Evolutionary conservation across 2,888 invertebrate genomes (phyloP).

Genomic region (Diarsia dahlii): DNA sequence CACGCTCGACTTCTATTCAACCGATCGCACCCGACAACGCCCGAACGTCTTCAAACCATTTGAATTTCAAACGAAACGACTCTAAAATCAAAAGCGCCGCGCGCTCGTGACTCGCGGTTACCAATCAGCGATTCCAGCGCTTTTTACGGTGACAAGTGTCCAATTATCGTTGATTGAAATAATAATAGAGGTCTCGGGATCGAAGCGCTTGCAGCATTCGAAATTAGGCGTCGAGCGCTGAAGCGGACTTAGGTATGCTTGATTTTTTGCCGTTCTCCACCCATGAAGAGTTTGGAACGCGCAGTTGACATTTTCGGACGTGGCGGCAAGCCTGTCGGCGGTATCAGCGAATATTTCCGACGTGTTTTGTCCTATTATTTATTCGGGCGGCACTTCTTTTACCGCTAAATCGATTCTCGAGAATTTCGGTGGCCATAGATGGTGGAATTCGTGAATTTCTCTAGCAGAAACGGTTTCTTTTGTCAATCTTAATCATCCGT

Average conservation of each 20-base stretch:
- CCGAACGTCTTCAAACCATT: constrained; percentile 73
- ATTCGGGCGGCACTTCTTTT: constrained; percentile 80
- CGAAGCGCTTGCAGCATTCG: constrained; percentile 80
- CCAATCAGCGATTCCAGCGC: constrained; percentile 75
- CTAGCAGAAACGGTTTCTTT: constrained; percentile 76
- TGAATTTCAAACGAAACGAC: constrained; percentile 78
- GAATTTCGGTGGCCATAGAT: constrained; percentile 75
- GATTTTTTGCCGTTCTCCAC: constrained; percentile 83
- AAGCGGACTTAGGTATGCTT: constrained; percentile 62
- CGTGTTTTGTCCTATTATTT: constrained; percentile 85
- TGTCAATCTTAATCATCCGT: constrained; percentile 81
- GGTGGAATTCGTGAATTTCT: constrained; percentile 72
- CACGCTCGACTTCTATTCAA: constrained; percentile 68
- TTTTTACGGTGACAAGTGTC: constrained; percentile 86
- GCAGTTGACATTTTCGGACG: constrained; percentile 80
- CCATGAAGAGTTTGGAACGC: constrained; percentile 82
- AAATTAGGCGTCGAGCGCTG: constrained; percentile 75
- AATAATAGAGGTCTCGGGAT: constrained; percentile 82
- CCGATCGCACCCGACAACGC: constrained; percentile 61
- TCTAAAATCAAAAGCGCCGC: constrained; percentile 79
- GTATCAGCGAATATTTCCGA: constrained; percentile 77
- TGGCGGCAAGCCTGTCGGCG: constrained; percentile 79
- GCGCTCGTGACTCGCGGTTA: constrained; percentile 75
- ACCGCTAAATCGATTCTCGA: constrained; percentile 78
- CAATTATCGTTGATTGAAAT: constrained; percentile 88